Conservation (phyloP, 2,888 invertebrate genomes). For the Polylopha cassiicola region DNA sequence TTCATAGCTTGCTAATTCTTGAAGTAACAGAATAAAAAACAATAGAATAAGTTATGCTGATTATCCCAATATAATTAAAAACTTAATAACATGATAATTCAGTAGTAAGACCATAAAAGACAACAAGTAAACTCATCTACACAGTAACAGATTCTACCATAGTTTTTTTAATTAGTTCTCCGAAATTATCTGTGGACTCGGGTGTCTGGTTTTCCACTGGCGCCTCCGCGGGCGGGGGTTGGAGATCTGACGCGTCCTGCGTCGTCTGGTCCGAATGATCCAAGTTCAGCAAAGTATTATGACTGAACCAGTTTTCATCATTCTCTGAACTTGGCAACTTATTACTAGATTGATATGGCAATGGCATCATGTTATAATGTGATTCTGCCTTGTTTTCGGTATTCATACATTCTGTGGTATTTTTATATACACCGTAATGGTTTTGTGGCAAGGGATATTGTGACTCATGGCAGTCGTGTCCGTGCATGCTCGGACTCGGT, state of each 20-base stretch:
- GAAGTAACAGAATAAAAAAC: conserved; percentile 8
- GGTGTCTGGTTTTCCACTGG: conserved; percentile 38
- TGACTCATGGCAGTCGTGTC: too few relatives aligned
- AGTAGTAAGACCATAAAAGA: conserved; percentile 57
- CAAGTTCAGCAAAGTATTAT: conserved; percentile 58
- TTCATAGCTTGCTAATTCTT: background rate
- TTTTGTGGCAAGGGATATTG: conserved; percentile 57
- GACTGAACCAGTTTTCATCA: conserved; percentile 72
- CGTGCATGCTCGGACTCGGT: conserved; percentile 45
- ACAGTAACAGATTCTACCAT: conserved; percentile 94
- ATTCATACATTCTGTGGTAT: conserved; percentile 53
- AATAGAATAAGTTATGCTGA: conserved; percentile 30
- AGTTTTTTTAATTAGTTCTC: conserved; percentile 94
- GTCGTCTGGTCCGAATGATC: conserved; percentile 58
- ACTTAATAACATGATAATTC: conserved; percentile 63
- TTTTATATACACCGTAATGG: conserved; percentile 66
- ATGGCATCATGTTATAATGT: conserved; percentile 81
- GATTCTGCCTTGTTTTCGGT: conserved; percentile 72
- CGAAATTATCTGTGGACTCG: conserved; percentile 84
- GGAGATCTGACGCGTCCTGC: conserved; percentile 50
- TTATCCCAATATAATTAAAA: conserved; percentile 63
- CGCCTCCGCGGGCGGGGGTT: conserved; percentile 35
- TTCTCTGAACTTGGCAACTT: conserved; percentile 81
- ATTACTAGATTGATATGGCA: conserved; percentile 79
- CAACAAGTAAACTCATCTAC: conserved; percentile 76